Conservation (phyloP, 53 echinoderm and acorn worm genomes). For the Actinopyga echinites region DNA sequence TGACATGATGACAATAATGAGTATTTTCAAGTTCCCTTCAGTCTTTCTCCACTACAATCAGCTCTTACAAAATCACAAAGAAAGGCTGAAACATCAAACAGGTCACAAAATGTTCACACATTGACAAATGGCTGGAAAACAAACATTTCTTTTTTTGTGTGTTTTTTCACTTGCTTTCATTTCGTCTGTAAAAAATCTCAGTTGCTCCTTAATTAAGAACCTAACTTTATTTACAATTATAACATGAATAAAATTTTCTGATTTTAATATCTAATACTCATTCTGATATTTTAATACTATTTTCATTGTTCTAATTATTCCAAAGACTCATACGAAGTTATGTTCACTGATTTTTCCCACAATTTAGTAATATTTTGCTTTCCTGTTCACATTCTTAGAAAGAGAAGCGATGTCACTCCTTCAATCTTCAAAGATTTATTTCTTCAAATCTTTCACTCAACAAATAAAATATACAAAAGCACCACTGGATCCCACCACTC, state of each 20-base stretch:
- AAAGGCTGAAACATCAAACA: constrained; percentile 15
- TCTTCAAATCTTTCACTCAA: no score
- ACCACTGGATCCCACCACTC: no score
- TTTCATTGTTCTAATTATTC: neutral
- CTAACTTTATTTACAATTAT: constrained; percentile 24
- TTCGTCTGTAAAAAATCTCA: constrained; percentile 14
- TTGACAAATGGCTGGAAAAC: constrained; percentile 30
- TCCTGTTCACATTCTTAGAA: no score
- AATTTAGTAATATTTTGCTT: no score
- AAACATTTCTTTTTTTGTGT: neutral
- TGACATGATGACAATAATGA: no score
- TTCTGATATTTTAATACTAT: constrained; percentile 25
- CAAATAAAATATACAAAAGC: no score
- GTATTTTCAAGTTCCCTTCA: no score
- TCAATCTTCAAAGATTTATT: no score
- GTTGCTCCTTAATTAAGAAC: constrained; percentile 18
- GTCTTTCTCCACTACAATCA: no score
- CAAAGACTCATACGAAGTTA: neutral
- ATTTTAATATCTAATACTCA: constrained; percentile 25
- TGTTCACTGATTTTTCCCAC: no score
- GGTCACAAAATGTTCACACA: constrained; percentile 20
- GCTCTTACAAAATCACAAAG: no score
- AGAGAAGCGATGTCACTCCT: no score
- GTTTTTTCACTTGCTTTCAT: neutral
- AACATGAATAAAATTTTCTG: constrained; percentile 31